Conservation (phyloP, 2,797 vertebrate genomes). For the Semotilus atromaculatus region DNA sequence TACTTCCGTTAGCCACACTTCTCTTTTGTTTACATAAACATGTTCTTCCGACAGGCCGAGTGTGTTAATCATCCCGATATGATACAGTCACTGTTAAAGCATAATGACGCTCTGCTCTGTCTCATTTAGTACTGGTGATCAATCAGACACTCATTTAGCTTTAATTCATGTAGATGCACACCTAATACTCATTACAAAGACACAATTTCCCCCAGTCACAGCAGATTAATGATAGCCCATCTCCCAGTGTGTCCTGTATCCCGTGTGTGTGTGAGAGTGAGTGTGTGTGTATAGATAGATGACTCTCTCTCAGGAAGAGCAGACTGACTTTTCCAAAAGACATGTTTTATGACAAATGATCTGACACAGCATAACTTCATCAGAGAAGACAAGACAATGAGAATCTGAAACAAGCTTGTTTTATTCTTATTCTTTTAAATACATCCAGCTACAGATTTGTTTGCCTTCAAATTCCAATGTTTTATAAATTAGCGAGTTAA, state of each 20-base stretch:
- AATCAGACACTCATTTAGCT: slow-evolving; percentile 84
- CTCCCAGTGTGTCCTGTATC: slow-evolving; percentile 75
- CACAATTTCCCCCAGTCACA: slow-evolving; percentile 85
- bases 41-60: slow-evolving; percentile 54
- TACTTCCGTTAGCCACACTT: not conserved
- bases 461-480: not conserved
- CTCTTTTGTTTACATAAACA: slow-evolving; percentile 38
- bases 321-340: slow-evolving; percentile 72
- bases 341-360: slow-evolving; percentile 77
- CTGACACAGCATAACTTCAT: slow-evolving; percentile 66
- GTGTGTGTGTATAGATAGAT: slow-evolving; percentile 76
- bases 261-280: slow-evolving; percentile 64
- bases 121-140: slow-evolving; percentile 82
- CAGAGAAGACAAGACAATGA: slow-evolving; percentile 63
- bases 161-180: slow-evolving; percentile 90
- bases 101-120: slow-evolving; percentile 79
- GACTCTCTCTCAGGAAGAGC: slow-evolving; percentile 72
- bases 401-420: slow-evolving; percentile 41
- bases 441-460: not conserved
- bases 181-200: slow-evolving; percentile 90
- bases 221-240: slow-evolving; percentile 83
- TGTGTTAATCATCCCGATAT: slow-evolving; percentile 83
- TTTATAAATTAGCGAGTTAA: not conserved
- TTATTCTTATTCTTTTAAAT: slow-evolving; percentile 41
- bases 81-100: slow-evolving; percentile 83